phyloP scores from a whole-genome alignment of 1,140 invertebrate species.

The Armadillidium nasatum region DNA sequence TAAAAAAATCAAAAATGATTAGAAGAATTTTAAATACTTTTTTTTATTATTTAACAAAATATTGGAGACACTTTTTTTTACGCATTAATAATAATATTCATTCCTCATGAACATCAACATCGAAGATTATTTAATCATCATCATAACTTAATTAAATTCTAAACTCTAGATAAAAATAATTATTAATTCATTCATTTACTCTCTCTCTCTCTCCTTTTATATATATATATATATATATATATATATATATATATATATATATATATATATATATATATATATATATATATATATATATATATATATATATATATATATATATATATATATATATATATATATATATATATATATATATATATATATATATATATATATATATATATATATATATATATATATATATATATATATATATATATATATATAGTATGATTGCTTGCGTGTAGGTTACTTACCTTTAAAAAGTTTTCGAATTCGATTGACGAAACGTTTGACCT shows the following conservation, averaged over 20 bases:
- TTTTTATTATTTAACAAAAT: no score
- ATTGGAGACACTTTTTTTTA: no score
- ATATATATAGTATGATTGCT: background rate
- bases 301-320: background rate
- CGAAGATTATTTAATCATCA: no score
- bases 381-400: background rate
- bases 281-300: background rate
- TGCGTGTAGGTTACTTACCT: constrained; percentile 49
- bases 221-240: no score
- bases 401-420: constrained; percentile 4
- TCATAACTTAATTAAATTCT: no score
- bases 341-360: background rate
- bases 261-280: background rate
- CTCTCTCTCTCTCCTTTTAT: no score
- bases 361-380: background rate
- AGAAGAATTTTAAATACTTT: no score
- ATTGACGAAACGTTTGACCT: constrained; percentile 58
- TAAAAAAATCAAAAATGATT: no score
- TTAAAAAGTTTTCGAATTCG: constrained; percentile 84
- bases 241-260: background rate
- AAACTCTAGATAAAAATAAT: no score
- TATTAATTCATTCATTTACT: no score
- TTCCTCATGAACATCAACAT: no score
- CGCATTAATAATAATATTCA: no score
- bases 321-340: background rate